These are phyloP conservation scores for Actinopyga echinites DNA, from an alignment of 53 echinoderm and acorn worm species.

Conservation along the genomic window DNA sequence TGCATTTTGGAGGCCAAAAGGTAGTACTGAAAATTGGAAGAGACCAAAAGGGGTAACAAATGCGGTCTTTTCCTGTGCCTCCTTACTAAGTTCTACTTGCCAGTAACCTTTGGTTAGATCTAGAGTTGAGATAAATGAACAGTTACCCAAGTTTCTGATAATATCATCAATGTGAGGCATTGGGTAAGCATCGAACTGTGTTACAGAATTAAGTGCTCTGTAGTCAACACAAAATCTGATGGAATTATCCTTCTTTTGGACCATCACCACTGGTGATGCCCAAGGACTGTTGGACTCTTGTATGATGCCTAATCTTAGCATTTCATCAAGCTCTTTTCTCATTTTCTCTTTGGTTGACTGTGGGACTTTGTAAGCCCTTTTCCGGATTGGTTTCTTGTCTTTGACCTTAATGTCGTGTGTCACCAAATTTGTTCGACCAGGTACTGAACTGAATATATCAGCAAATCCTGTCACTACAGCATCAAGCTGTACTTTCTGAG, in stretches of 20 bases:
- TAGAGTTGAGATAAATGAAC: slow-evolving; percentile 59
- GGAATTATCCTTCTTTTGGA: neutral
- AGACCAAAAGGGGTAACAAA: slow-evolving; percentile 61
- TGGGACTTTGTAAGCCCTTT: neutral
- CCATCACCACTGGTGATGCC: slow-evolving; percentile 19
- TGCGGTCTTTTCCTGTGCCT: slow-evolving; percentile 49
- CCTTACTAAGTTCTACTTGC: slow-evolving; percentile 51
- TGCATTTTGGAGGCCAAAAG: slow-evolving; percentile 64
- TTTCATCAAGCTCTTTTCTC: slow-evolving; percentile 22
- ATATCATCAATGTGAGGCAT: slow-evolving; percentile 56
- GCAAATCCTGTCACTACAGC: neutral
- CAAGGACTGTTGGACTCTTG: slow-evolving; percentile 3
- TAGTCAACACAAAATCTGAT: slow-evolving; percentile 35
- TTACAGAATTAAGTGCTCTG: slow-evolving; percentile 13
- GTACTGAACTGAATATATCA: neutral
- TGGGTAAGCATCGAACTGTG: slow-evolving; percentile 48
- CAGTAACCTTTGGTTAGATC: slow-evolving; percentile 68
- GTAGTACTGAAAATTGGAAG: slow-evolving; percentile 62
- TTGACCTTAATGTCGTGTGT: slow-evolving; percentile 7
- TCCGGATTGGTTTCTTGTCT: slow-evolving; percentile 9
- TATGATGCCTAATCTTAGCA: slow-evolving; percentile 24
- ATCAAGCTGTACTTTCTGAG: neutral
- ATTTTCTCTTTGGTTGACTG: slow-evolving; percentile 4
- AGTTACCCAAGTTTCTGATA: slow-evolving; percentile 33
- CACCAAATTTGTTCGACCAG: slow-evolving; percentile 23